Evolutionary conservation across 2,113 vertebrate genomes (phyloP), one percentile per base, ranked within the genome.

Genomic region (Polypterus bichir): DNA sequence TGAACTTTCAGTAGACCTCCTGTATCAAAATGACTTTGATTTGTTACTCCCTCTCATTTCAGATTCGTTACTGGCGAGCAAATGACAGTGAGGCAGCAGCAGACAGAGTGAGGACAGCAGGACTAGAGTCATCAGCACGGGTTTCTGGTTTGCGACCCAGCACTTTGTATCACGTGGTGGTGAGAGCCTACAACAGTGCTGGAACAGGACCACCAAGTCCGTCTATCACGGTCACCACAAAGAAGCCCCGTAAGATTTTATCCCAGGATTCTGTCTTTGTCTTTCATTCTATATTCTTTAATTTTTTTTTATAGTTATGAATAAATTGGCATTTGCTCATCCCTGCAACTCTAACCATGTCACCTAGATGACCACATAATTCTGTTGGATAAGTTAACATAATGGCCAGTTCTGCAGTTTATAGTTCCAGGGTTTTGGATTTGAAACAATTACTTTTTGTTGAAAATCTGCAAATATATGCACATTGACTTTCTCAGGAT

Each of bases 31-130:
- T 27, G 27, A 27, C 27, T 27, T 27, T 27, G 27, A 27, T 27
- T 2, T 27, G 27, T 27, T 45, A 44, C 49, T 46, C n/a, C 57
- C 49, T 58, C 3, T 27, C n/a, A 27, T 57, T 60, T 46, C 69
- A 97, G 93, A 97, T 97, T 68, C 89, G 92, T 3, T 97, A 97
- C 80, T 98, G 96, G 96, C 87, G 91, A 66, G 90, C 89, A 0
- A 91, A 93, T 0, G 92, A 96, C 63, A 88, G 94, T 44, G 92
- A 92, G 66, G 93, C 90, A 0, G 93, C 96, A 0, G 93, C 94
- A 0, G 93, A 97, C 77, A 82, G 94, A 3, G 92, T 97, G 60
- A 84, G 96, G 62, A 97, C 93, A 0, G 89, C 89, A 0, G 93
- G 92, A 3, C 73, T 89, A 55, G 91, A 94, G 62, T 85, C 83